These are phyloP conservation scores for Lathamus discolor DNA, from an alignment of 2,113 vertebrate species.

Conservation along the genomic window DNA sequence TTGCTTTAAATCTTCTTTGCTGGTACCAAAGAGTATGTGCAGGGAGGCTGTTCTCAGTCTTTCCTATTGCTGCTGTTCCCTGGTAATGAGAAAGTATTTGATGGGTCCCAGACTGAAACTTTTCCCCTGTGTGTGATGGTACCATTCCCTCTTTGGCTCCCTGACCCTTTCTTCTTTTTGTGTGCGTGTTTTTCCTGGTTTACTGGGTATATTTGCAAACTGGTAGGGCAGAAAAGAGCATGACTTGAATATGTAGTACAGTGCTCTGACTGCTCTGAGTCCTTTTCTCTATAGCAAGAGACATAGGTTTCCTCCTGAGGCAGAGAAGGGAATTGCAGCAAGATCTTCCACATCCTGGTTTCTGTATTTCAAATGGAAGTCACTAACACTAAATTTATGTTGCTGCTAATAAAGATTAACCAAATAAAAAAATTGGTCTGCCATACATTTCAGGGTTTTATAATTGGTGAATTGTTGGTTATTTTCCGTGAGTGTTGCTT, in stretches of 20 bases:
- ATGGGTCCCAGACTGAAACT: neutral
- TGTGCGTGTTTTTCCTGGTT: neutral
- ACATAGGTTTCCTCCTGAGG: neutral
- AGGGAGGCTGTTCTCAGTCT: neutral
- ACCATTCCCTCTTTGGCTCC: neutral
- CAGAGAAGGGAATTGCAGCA: neutral
- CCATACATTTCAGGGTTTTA: neutral
- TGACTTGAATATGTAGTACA: neutral
- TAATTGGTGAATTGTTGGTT: neutral
- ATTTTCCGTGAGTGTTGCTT: neutral
- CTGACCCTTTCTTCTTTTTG: neutral
- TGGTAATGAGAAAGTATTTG: neutral
- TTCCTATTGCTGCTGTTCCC: rapidly evolving
- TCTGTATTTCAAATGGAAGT: neutral
- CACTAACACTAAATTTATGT: neutral
- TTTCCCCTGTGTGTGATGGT: neutral
- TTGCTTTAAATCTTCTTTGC: neutral
- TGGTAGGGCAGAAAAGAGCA: neutral
- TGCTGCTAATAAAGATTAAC: neutral
- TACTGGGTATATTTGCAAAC: neutral
- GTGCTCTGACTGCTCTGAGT: neutral
- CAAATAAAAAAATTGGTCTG: neutral
- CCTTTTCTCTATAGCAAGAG: neutral
- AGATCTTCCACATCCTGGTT: neutral
- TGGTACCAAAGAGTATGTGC: neutral